Evolutionary conservation across 2,113 vertebrate species (phyloP).

Genomic region (Bolborhynchus lineola): DNA sequence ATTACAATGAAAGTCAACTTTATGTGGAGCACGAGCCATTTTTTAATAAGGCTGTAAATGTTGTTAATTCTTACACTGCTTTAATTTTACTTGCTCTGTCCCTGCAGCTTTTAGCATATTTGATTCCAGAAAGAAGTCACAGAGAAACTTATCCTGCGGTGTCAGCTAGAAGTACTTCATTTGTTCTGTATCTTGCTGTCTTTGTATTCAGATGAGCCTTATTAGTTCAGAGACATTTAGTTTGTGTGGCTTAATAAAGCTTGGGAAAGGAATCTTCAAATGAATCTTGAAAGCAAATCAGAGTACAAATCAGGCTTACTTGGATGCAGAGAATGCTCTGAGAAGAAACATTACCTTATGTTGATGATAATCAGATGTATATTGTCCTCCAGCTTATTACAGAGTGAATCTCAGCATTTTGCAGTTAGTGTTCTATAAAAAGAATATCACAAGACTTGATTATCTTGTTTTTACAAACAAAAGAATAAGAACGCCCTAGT

Average conservation of each 20-base stretch:
- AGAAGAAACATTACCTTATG: conserved; percentile 18
- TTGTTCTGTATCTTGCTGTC: conserved; percentile 11
- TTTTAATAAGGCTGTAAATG: not conserved
- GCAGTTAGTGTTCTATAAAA: conserved; percentile 14
- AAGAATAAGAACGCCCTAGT: not conserved
- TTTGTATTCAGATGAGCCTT: conserved; percentile 46
- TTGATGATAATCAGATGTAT: conserved; percentile 9
- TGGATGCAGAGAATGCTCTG: not conserved
- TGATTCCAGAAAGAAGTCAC: not conserved
- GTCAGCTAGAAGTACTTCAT: conserved; percentile 28
- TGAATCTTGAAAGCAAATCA: conserved; percentile 19
- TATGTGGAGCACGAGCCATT: not conserved
- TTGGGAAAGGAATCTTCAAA: conserved; percentile 7
- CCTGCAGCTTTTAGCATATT: not conserved
- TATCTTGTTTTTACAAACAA: conserved; percentile 34
- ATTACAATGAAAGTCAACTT: not conserved
- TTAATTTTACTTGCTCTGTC: not conserved
- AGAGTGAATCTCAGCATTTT: not conserved
- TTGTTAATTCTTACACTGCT: not conserved
- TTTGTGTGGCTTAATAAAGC: conserved; percentile 37
- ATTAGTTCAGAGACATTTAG: conserved; percentile 38
- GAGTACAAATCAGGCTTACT: not conserved
- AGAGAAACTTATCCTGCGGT: not conserved
- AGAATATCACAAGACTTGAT: not conserved
- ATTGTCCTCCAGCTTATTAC: conserved; percentile 21